Evolutionary conservation across 2,113 vertebrate genomes (phyloP), one percentile per base, ranked within the genome.

Genomic region (Melierax canorus): DNA sequence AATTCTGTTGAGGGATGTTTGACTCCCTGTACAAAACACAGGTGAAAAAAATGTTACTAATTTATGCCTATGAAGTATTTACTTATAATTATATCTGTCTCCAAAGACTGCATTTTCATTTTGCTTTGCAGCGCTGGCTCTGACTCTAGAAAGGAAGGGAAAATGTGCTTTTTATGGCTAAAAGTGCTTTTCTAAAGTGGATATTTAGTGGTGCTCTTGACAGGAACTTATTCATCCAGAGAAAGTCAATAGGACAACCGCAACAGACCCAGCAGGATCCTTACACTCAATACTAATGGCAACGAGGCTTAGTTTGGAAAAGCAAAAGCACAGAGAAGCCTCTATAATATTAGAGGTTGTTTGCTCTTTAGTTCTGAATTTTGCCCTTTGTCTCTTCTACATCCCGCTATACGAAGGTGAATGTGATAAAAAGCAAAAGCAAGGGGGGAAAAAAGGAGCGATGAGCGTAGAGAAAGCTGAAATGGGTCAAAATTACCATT

Each of bases 1-100:
- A 94, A 74, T 73, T 95, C 53, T 96, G 19, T 59, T 60, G 32
- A 76, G 74, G 86, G 51, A 64, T 89, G 15, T 90, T 69, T 60
- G 75, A 90, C 34, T 72, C 69, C 48, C 72, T 64, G 17, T 67
- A 71, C 39, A 83, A 86, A 96, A 74, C 21, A 92, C 73, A 88
- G 60, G 86, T 93, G 79, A 93, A 96, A 96, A 26, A 80, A 88
- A 93, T 48, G 6, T 66, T 95, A 69, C 91, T 72, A 62, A 97
- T 98, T 95, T 97, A 97, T 41, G 30, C 39, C 76, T 93, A 86
- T 30, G 75, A 85, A 95, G 78, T 97, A 94, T 98, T 98, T 97
- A 92, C 88, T 95, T 94, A 95, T 89, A 94, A 95, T 96, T 96
- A 76, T 96, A 86, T 93, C 80, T 91, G 51, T 92, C 83, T 97